Evolutionary conservation across 2,113 vertebrate genomes (phyloP).

Genomic region (Ophthalmotilapia sp.): DNA sequence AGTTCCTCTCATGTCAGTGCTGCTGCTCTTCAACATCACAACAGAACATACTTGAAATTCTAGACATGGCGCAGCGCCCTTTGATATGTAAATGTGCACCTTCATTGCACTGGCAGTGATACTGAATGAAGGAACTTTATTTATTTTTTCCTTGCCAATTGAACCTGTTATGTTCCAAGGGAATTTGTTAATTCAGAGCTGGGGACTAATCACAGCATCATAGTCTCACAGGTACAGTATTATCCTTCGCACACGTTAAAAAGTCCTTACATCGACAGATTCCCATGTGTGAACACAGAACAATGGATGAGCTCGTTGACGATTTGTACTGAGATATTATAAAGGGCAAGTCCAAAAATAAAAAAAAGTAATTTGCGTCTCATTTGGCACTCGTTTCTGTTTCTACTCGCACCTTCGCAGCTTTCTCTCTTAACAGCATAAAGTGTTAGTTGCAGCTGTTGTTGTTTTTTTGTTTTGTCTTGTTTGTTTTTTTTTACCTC

Average conservation of each 20-base stretch:
- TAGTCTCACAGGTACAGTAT: conserved; percentile 23
- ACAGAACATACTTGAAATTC: conserved; percentile 73
- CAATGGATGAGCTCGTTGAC: neutral
- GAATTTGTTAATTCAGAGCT: conserved; percentile 52
- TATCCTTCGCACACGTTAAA: neutral
- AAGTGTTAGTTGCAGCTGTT: conserved; percentile 23
- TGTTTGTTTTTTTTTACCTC: neutral
- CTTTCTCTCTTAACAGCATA: neutral
- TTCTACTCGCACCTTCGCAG: conserved; percentile 7
- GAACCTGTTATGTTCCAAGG: conserved; percentile 50
- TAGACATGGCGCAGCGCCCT: conserved; percentile 53
- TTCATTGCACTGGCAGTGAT: conserved; percentile 66
- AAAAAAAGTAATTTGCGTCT: neutral
- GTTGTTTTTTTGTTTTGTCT: neutral
- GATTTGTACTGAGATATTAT: neutral
- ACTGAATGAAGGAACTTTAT: conserved; percentile 52
- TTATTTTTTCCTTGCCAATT: conserved; percentile 19
- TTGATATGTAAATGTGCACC: conserved; percentile 78
- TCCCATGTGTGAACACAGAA: neutral
- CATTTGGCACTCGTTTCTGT: neutral
- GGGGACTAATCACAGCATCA: conserved; percentile 50
- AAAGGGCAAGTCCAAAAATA: neutral
- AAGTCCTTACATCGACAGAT: neutral
- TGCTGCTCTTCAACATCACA: conserved; percentile 68
- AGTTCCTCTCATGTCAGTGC: conserved; percentile 62